Conservation (phyloP, 2,797 vertebrate genomes). For the Tamandua tetradactyla region DNA sequence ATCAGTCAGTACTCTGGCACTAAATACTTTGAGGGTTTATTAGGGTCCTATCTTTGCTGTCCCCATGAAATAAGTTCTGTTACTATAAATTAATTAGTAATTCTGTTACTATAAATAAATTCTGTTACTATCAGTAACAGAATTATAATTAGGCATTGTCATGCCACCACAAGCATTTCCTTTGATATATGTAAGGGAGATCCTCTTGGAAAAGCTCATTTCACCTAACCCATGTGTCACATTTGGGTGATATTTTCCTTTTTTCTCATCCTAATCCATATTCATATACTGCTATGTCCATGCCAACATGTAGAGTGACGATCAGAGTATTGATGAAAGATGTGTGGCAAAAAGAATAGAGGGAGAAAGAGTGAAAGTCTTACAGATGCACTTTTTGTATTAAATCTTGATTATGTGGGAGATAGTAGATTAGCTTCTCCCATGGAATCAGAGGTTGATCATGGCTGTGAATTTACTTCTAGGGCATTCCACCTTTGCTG, state of each 20-base stretch:
- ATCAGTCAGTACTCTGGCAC: not conserved
- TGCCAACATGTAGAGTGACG: not conserved
- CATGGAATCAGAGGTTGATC: not conserved
- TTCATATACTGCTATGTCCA: not conserved
- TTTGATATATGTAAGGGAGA: not conserved
- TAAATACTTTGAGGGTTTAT: slow-evolving; percentile 19
- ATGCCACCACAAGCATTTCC: not conserved
- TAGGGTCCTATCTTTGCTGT: not conserved
- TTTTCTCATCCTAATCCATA: not conserved
- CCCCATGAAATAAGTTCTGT: not conserved
- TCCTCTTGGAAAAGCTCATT: slow-evolving; percentile 11
- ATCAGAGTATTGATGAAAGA: not conserved
- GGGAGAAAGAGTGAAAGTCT: not conserved
- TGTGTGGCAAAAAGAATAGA: not conserved
- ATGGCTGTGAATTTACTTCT: not conserved
- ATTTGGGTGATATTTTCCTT: not conserved
- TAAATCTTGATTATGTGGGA: not conserved
- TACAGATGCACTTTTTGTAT: not conserved
- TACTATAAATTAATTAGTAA: too few relatives aligned
- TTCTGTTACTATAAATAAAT: too few relatives aligned
- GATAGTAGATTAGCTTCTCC: not conserved
- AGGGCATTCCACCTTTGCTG: not conserved
- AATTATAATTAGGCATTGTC: not conserved
- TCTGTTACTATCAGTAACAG: not conserved
- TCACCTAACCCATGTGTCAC: not conserved